Percentiles rank a stretch among this genome's conserved stretches.
phyloP scores from a whole-genome alignment of 2,888 invertebrate genomes.

The Drosophila melanocephala region DNA sequence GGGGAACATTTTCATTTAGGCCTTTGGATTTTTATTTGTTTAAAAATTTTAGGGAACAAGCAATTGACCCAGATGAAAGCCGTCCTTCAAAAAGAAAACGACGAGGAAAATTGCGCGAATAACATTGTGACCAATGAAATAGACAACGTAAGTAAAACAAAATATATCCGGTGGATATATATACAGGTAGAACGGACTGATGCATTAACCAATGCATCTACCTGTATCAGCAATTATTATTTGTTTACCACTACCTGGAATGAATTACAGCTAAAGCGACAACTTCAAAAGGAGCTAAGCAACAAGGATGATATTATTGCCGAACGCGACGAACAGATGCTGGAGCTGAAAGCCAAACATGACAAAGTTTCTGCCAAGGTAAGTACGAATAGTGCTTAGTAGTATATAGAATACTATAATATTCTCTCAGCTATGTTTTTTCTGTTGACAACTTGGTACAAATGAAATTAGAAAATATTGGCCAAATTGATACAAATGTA shows the following conservation, averaged over 20 bases:
- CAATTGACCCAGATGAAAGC: slow-evolving; percentile 39
- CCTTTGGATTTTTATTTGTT: not conserved
- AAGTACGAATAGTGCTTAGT: slow-evolving; percentile 4
- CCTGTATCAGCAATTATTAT: not conserved
- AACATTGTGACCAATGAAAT: slow-evolving; percentile 28
- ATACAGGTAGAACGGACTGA: slow-evolving; percentile 36
- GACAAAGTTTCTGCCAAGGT: slow-evolving; percentile 69
- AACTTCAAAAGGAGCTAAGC: slow-evolving; percentile 76
- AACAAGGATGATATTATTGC: slow-evolving; percentile 75
- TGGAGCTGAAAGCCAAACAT: slow-evolving; percentile 68
- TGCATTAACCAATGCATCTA: not conserved
- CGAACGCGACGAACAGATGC: slow-evolving; percentile 65
- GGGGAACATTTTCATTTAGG: not conserved
- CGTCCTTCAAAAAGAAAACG: slow-evolving; percentile 4
- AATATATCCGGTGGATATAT: not conserved
- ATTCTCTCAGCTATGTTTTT: not conserved
- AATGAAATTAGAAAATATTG: not conserved
- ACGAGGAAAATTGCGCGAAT: slow-evolving; percentile 4
- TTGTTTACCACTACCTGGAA: not conserved
- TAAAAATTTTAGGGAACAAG: slow-evolving; percentile 34
- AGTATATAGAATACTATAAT: not conserved
- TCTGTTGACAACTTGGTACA: not conserved
- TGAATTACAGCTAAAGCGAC: slow-evolving; percentile 75
- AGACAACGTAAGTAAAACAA: slow-evolving; percentile 52
- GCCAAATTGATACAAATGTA: not conserved